phyloP scores from a whole-genome alignment of 2,888 invertebrate species.

The Volucella bombylans region DNA sequence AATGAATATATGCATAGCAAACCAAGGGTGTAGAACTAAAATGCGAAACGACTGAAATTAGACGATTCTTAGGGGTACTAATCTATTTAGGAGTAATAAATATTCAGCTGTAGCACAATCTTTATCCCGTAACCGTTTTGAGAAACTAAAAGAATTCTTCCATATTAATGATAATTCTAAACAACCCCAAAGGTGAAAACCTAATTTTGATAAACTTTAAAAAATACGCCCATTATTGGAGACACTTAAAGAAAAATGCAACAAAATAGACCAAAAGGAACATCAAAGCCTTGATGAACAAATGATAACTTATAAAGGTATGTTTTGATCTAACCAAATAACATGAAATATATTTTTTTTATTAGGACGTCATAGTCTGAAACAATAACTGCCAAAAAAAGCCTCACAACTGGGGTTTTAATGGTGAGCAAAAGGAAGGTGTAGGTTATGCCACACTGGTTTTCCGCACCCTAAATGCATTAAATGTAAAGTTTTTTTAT shows the following conservation, averaged over 20 bases:
- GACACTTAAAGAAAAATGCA: no score
- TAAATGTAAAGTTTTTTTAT: conserved; percentile 55
- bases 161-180: conserved; percentile 25
- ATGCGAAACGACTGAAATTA: conserved; percentile 2
- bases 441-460: conserved; percentile 48
- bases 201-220: conserved; percentile 63
- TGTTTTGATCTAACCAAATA: neutral
- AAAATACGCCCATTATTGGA: no score
- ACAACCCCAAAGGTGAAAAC: conserved; percentile 28
- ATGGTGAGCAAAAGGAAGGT: conserved; percentile 61
- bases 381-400: neutral
- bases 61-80: neutral
- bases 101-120: neutral
- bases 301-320: conserved; percentile 50
- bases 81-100: conserved; percentile 12
- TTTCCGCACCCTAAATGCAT: conserved; percentile 39
- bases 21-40: conserved; percentile 3
- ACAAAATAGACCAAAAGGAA: conserved; percentile 49
- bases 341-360: neutral
- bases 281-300: conserved; percentile 74
- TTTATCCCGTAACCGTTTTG: conserved; percentile 7
- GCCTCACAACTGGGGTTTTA: neutral
- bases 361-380: neutral
- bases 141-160: conserved; percentile 20
- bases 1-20: conserved; percentile 25